phyloP scores from a whole-genome alignment of 2,797 vertebrate genomes.

The Pelochelys cantorii region DNA sequence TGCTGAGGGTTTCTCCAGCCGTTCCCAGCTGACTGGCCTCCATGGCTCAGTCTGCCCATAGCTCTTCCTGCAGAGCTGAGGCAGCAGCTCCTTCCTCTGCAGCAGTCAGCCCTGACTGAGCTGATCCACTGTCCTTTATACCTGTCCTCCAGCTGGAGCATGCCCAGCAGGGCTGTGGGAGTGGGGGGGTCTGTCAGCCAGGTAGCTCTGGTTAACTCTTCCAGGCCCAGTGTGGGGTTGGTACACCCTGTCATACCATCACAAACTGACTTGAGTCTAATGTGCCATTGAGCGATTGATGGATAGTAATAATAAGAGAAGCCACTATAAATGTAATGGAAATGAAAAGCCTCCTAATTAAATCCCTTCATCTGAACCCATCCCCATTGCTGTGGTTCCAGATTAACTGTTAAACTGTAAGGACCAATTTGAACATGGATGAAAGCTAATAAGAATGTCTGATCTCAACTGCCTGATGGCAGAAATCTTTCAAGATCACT shows the following conservation, averaged over 20 bases:
- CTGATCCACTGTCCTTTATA: too few relatives aligned
- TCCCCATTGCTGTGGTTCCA: conserved; percentile 39
- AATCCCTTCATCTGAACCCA: conserved; percentile 61
- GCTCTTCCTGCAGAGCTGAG: too few relatives aligned
- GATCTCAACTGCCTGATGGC: not conserved
- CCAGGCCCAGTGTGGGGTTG: too few relatives aligned
- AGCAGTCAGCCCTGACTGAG: too few relatives aligned
- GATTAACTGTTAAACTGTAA: conserved; percentile 58
- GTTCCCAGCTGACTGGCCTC: too few relatives aligned
- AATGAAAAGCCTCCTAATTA: conserved; percentile 44
- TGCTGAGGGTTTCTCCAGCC: too few relatives aligned
- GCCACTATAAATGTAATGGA: conserved; percentile 63
- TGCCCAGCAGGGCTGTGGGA: too few relatives aligned
- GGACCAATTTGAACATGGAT: conserved; percentile 41
- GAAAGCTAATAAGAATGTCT: conserved; percentile 26
- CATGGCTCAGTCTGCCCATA: too few relatives aligned
- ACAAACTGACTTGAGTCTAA: not conserved
- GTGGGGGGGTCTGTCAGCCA: too few relatives aligned
- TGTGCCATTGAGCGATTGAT: not conserved
- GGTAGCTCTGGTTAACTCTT: too few relatives aligned
- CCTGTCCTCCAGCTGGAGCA: too few relatives aligned
- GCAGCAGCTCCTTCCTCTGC: too few relatives aligned
- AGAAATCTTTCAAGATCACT: not conserved
- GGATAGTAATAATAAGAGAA: not conserved
- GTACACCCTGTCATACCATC: not conserved